These are phyloP conservation scores for Oceanodroma tethys DNA, from an alignment of 2,113 vertebrate genomes.

Conservation along the genomic window DNA sequence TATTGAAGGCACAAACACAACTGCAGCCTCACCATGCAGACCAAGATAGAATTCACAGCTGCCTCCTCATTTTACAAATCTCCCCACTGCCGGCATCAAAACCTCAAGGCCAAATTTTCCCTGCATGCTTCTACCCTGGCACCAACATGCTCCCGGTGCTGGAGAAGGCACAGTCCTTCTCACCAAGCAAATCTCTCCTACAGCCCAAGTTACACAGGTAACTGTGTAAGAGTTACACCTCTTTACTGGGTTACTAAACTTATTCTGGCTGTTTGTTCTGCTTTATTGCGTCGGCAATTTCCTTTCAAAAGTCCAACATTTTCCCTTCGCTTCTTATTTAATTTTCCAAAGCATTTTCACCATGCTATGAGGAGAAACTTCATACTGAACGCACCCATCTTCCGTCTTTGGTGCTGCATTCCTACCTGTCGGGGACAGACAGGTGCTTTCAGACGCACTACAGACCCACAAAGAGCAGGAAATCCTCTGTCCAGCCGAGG, in stretches of 20 bases:
- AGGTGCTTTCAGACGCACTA: background rate
- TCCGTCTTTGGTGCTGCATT: background rate
- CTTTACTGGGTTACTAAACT: background rate
- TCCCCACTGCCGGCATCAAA: background rate
- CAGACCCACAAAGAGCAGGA: background rate
- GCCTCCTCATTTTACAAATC: background rate
- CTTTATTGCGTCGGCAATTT: background rate
- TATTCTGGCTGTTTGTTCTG: background rate
- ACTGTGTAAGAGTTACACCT: background rate
- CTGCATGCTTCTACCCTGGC: background rate
- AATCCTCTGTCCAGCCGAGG: background rate
- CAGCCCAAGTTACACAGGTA: background rate
- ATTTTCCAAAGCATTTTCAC: conserved; percentile 9
- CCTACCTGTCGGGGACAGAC: background rate
- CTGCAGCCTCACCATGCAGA: background rate
- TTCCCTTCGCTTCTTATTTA: background rate
- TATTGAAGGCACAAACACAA: background rate
- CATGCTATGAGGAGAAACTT: background rate
- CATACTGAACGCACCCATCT: background rate
- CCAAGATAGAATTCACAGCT: background rate
- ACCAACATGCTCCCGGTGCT: background rate
- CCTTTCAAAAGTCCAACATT: background rate
- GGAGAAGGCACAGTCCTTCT: background rate
- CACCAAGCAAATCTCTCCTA: background rate
- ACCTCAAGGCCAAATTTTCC: background rate